Evolutionary conservation across 2,888 invertebrate genomes (phyloP).

Genomic region (Microctonus hyperodae): DNA sequence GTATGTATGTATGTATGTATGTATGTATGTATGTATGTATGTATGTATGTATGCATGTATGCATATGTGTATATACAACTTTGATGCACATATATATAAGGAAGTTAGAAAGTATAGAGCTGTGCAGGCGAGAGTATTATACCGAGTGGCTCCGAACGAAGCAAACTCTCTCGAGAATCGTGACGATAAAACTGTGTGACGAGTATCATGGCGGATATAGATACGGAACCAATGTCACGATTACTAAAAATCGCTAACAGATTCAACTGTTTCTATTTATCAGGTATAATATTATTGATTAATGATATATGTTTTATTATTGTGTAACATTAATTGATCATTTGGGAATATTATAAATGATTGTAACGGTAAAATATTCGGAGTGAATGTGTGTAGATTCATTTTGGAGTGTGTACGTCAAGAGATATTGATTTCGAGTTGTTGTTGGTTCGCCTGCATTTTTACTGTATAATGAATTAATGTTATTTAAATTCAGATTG

Average conservation of each 20-base stretch:
- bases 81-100: not conserved
- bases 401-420: slow-evolving; percentile 42
- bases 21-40: not conserved
- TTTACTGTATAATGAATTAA: slow-evolving; percentile 22
- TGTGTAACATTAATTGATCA: not conserved
- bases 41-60: not conserved
- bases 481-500: too few species aligned
- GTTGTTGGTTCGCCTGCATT: slow-evolving; percentile 48
- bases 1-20: not conserved
- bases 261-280: slow-evolving; percentile 89
- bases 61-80: too few species aligned
- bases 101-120: not conserved
- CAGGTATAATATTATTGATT: slow-evolving; percentile 68
- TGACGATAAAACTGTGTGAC: slow-evolving; percentile 41
- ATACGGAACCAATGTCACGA: slow-evolving; percentile 68
- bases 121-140: not conserved
- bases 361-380: not conserved
- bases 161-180: not conserved
- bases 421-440: slow-evolving; percentile 54
- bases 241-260: slow-evolving; percentile 83
- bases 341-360: not conserved
- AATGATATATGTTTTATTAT: not conserved
- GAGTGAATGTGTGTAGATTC: slow-evolving; percentile 28
- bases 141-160: not conserved
- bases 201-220: slow-evolving; percentile 62